These are phyloP conservation scores for Anguilla pacifica DNA, from an alignment of 2,797 vertebrate genomes.

Conservation along the genomic window DNA sequence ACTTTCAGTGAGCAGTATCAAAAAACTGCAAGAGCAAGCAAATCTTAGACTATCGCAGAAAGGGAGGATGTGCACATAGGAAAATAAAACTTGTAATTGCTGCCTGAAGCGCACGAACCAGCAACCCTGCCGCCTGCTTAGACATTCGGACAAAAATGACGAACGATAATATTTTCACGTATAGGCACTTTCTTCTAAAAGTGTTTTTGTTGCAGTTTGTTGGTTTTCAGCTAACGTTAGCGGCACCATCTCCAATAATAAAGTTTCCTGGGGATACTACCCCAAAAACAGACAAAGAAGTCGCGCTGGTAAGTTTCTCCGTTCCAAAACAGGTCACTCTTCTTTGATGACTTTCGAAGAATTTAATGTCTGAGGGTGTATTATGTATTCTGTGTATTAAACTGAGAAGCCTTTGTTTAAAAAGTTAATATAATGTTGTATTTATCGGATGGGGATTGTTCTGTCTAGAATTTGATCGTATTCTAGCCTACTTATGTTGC, in stretches of 20 bases:
- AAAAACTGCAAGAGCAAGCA: slow-evolving; percentile 68
- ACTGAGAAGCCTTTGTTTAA: neutral
- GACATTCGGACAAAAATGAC: slow-evolving; percentile 69
- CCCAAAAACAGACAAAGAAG: slow-evolving; percentile 93
- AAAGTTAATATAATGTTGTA: neutral
- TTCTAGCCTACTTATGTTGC: neutral
- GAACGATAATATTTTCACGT: slow-evolving; percentile 59
- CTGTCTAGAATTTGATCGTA: neutral
- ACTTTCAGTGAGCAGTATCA: slow-evolving; percentile 26
- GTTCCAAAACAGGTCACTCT: neutral
- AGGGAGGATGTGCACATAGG: slow-evolving; percentile 68
- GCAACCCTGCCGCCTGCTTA: slow-evolving; percentile 4
- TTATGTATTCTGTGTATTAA: neutral
- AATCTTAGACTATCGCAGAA: slow-evolving; percentile 58
- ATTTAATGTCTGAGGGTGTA: neutral
- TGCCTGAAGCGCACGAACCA: slow-evolving; percentile 34
- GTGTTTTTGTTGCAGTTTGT: slow-evolving; percentile 79
- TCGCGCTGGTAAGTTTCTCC: slow-evolving; percentile 88
- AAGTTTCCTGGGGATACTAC: slow-evolving; percentile 89
- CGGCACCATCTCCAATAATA: slow-evolving; percentile 92
- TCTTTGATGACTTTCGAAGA: neutral
- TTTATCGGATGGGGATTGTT: neutral
- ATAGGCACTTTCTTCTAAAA: slow-evolving; percentile 72
- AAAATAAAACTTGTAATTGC: slow-evolving; percentile 44
- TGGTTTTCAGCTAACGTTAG: slow-evolving; percentile 69